phyloP scores from a whole-genome alignment of 2,888 invertebrate genomes.

The Melolontha melolontha region DNA sequence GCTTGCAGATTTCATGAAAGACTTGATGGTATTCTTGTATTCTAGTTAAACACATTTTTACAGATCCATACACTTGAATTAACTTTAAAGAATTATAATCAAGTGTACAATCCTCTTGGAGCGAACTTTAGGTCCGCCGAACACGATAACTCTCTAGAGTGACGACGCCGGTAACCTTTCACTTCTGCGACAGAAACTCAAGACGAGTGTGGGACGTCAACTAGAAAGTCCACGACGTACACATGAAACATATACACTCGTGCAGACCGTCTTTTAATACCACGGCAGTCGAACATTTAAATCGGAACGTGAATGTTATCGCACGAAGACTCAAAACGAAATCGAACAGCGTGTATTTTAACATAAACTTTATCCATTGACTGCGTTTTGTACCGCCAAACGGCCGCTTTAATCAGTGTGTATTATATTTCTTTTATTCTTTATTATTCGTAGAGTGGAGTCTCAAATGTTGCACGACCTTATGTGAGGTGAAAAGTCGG shows the following conservation, averaged over 20 bases:
- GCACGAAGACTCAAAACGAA: constrained; percentile 23
- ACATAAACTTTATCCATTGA: constrained; percentile 1
- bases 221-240: constrained; percentile 34
- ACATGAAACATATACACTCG: constrained; percentile 28
- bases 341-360: constrained; percentile 11
- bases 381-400: constrained; percentile 1
- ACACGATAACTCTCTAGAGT: constrained; percentile 23
- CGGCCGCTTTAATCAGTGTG: background rate
- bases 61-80: too few relatives aligned
- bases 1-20: too few relatives aligned
- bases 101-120: constrained; percentile 5
- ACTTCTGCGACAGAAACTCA: constrained; percentile 39
- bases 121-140: constrained; percentile 29
- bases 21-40: background rate
- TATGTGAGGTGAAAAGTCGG: constrained; percentile 14
- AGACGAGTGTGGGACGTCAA: constrained; percentile 39
- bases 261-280: constrained; percentile 33
- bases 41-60: background rate
- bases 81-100: constrained; percentile 3
- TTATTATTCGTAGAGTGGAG: background rate
- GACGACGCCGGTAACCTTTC: constrained; percentile 37
- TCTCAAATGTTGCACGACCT: constrained; percentile 8
- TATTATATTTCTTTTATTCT: background rate
- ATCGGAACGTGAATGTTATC: constrained; percentile 37
- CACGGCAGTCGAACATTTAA: constrained; percentile 37